Percentiles rank a stretch among this genome's conserved stretches.
These are phyloP conservation scores for Unio delphinus DNA, from an alignment of 2,888 invertebrate species.

Conservation along the genomic window DNA sequence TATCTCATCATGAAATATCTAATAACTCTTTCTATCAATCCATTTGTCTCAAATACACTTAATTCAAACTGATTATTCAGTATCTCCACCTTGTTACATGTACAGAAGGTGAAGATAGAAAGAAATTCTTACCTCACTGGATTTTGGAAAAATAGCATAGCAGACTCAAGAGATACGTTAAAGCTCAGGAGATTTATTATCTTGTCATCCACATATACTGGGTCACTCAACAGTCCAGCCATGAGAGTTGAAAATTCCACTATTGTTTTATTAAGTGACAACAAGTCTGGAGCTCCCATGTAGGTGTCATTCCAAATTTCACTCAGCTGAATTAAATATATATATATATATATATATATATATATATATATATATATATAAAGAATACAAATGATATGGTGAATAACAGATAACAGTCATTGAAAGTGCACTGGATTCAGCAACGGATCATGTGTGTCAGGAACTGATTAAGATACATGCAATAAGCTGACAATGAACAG, in stretches of 20 bases:
- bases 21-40: no score
- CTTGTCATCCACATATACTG: constrained; percentile 18
- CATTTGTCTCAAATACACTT: no score
- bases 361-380: no score
- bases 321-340: constrained; percentile 30
- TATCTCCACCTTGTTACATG: neutral
- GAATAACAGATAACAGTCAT: no score
- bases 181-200: constrained; percentile 22
- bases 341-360: no score
- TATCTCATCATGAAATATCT: no score
- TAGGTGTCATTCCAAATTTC: constrained; percentile 39
- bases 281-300: constrained; percentile 25
- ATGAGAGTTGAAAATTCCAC: constrained; percentile 30
- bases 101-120: neutral
- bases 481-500: no score
- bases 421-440: no score
- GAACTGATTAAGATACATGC: no score
- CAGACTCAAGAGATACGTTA: constrained; percentile 15
- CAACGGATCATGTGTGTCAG: no score
- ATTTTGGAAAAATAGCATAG: constrained; percentile 19
- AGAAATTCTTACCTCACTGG: constrained; percentile 29
- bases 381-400: no score
- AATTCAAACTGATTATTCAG: no score
- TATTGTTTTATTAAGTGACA: constrained; percentile 23
- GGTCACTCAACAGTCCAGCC: constrained; percentile 20